Evolutionary conservation across 2,888 invertebrate genomes (phyloP).

Genomic region (Lapara coniferarum): DNA sequence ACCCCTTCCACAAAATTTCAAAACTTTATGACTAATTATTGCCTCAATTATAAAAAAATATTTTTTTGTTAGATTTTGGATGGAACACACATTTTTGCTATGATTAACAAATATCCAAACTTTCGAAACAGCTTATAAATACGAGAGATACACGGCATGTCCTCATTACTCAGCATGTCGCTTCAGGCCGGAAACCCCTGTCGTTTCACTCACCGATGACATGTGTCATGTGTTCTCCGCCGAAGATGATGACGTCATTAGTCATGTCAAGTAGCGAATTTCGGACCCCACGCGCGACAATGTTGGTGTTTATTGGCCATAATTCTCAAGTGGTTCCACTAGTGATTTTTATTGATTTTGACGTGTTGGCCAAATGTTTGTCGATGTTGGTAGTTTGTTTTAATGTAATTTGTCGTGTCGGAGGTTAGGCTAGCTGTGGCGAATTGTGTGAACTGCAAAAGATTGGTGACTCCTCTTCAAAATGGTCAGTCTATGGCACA

Average conservation of each 20-base stretch:
- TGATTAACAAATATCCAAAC: no score
- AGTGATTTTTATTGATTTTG: conserved; percentile 12
- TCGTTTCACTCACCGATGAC: conserved; percentile 67
- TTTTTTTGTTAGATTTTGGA: no score
- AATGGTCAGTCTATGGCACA: no score
- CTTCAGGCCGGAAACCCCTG: conserved; percentile 69
- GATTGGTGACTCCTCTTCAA: no score
- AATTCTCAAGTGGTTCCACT: background rate
- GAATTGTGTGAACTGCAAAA: no score
- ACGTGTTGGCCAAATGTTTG: conserved; percentile 4
- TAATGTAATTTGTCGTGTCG: no score
- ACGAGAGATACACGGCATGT: conserved; percentile 31
- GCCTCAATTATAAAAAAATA: no score
- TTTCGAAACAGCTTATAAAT: background rate
- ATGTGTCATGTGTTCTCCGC: conserved; percentile 67
- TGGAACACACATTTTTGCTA: no score
- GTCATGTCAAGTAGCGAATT: conserved; percentile 62
- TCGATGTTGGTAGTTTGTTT: background rate
- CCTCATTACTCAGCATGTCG: conserved; percentile 41
- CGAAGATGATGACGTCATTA: conserved; percentile 76
- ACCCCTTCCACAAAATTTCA: no score
- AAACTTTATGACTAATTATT: no score
- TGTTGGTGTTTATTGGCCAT: conserved; percentile 7
- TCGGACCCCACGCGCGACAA: conserved; percentile 65
- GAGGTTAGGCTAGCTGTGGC: no score